phyloP scores from a whole-genome alignment of 2,888 invertebrate species.

The Eulithis prunata region DNA sequence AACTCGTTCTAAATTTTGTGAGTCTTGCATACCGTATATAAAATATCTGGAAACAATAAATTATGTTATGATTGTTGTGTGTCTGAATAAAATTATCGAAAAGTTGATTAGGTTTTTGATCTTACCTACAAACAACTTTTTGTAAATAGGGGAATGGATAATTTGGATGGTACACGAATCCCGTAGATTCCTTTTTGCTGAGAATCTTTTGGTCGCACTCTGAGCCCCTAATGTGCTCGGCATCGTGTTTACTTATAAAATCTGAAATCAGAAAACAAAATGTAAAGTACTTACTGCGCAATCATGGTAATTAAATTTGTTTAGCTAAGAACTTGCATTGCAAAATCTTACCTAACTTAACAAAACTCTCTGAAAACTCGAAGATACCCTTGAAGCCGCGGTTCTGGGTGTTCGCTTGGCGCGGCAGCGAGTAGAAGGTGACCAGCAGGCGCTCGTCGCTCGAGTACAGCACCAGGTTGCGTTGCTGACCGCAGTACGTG shows the following conservation, averaged over 20 bases:
- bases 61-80: neutral
- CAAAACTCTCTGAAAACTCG: conserved; percentile 99
- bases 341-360: conserved; percentile 95
- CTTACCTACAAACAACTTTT: conserved; percentile 96
- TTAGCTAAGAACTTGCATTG: neutral
- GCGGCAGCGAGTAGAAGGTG: conserved; percentile 95
- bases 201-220: conserved; percentile 99
- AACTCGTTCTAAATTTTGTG: conserved; percentile 97
- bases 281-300: neutral
- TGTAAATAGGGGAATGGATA: conserved; percentile 98
- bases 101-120: neutral
- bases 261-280: conserved; percentile 80
- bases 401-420: conserved; percentile 97
- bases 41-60: conserved; percentile 88
- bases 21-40: conserved; percentile 99
- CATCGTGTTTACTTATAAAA: conserved; percentile 96
- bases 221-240: conserved; percentile 97
- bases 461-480: conserved; percentile 97
- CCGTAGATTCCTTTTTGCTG: conserved; percentile 96
- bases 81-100: neutral
- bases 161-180: conserved; percentile 97
- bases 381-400: conserved; percentile 99
- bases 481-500: conserved; percentile 98
- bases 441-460: conserved; percentile 95
- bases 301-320: no score